A percentile compares a stretch with the other conserved stretches of the same genome.
Conservation (phyloP, 2,888 invertebrate genomes). For the Melieria crassipennis region DNA sequence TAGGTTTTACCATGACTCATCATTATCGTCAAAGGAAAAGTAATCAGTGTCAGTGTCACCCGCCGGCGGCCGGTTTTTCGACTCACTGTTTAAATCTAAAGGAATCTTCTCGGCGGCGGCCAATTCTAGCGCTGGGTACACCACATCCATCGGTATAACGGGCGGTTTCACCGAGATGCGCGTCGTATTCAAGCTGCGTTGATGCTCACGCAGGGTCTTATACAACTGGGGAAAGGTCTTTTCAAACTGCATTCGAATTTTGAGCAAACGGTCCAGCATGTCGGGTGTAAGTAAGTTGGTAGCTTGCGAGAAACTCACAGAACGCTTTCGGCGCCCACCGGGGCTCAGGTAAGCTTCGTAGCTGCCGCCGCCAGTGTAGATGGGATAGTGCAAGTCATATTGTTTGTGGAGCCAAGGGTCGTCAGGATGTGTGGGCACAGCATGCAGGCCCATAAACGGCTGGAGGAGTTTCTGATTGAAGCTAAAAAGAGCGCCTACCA, state of each 20-base stretch:
- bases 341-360: slow-evolving; percentile 49
- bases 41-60: slow-evolving; percentile 46
- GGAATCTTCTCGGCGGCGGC: slow-evolving; percentile 54
- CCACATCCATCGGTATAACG: slow-evolving; percentile 43
- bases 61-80: background rate
- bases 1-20: slow-evolving; percentile 20
- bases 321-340: slow-evolving; percentile 48
- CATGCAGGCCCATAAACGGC: slow-evolving; percentile 59
- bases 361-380: slow-evolving; percentile 54
- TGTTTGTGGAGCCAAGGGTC: slow-evolving; percentile 58
- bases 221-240: slow-evolving; percentile 54
- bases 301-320: slow-evolving; percentile 35
- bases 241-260: slow-evolving; percentile 53
- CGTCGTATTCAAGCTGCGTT: slow-evolving; percentile 46
- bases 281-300: slow-evolving; percentile 50
- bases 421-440: slow-evolving; percentile 45
- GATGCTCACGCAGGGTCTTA: slow-evolving; percentile 50
- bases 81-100: slow-evolving; percentile 25
- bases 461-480: slow-evolving; percentile 46
- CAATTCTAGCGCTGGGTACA: slow-evolving; percentile 46
- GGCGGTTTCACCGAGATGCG: slow-evolving; percentile 52
- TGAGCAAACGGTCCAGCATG: slow-evolving; percentile 53
- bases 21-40: slow-evolving; percentile 51
- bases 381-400: slow-evolving; percentile 50
- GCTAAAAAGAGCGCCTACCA: slow-evolving; percentile 42